phyloP scores from a whole-genome alignment of 2,888 invertebrate genomes.

The Drosophila percnosoma region DNA sequence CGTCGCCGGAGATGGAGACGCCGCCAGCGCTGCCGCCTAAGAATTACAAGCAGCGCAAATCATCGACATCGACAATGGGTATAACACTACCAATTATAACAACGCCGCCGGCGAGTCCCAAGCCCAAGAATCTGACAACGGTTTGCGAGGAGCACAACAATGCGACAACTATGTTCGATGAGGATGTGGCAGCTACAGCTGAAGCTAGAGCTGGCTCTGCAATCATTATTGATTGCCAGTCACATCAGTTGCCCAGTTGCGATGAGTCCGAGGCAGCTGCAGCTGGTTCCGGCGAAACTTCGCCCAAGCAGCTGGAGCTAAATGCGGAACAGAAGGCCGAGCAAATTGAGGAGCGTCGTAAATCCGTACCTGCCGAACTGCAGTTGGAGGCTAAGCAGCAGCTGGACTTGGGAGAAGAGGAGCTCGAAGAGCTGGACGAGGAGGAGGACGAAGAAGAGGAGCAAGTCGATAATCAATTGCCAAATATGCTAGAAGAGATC shows the following conservation, averaged over 20 bases:
- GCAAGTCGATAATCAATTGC: slow-evolving; percentile 66
- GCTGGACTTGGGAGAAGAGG: slow-evolving; percentile 10
- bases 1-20: slow-evolving; percentile 81
- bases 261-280: slow-evolving; percentile 27
- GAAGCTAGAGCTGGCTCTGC: background rate
- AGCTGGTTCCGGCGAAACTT: slow-evolving; percentile 11
- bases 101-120: slow-evolving; percentile 84
- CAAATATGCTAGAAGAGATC: slow-evolving; percentile 90
- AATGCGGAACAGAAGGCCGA: slow-evolving; percentile 12
- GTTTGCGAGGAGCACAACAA: slow-evolving; percentile 82
- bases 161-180: slow-evolving; percentile 24
- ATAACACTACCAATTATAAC: slow-evolving; percentile 80
- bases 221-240: slow-evolving; percentile 54
- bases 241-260: slow-evolving; percentile 73
- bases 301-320: slow-evolving; percentile 50
- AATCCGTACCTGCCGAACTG: slow-evolving; percentile 2
- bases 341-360: background rate
- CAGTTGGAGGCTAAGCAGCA: slow-evolving; percentile 39
- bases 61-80: slow-evolving; percentile 77
- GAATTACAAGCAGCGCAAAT: slow-evolving; percentile 84
- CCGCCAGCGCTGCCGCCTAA: slow-evolving; percentile 88
- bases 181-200: background rate
- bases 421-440: slow-evolving; percentile 8
- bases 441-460: slow-evolving; percentile 41
- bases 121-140: slow-evolving; percentile 82